Conservation (phyloP, 2,113 vertebrate species). For the Sardina pilchardus region DNA sequence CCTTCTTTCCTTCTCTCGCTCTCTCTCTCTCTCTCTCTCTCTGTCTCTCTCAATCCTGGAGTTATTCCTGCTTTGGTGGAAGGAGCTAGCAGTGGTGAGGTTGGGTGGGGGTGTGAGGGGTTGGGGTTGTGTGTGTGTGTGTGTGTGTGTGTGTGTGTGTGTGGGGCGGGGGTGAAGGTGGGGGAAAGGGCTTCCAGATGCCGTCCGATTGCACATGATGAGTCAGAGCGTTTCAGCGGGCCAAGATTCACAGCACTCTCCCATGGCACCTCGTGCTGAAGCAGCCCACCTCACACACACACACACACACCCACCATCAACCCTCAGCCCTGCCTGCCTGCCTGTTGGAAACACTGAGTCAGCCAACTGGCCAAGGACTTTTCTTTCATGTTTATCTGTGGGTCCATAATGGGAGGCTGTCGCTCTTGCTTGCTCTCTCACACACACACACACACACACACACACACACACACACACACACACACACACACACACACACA, state of each 20-base stretch:
- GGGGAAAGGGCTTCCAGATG: slow-evolving; percentile 42
- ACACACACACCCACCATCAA: neutral
- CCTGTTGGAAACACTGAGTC: slow-evolving; percentile 51
- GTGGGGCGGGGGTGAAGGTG: neutral
- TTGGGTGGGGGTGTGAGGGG: neutral
- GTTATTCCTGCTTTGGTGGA: neutral
- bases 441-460: neutral
- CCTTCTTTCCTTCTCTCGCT: neutral
- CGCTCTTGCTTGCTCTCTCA: neutral
- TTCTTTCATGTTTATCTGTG: slow-evolving; percentile 45
- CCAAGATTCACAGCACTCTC: slow-evolving; percentile 29
- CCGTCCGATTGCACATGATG: slow-evolving; percentile 44
- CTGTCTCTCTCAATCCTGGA: neutral
- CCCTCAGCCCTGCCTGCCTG: neutral
- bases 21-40: neutral
- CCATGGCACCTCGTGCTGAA: neutral
- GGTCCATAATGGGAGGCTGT: slow-evolving; percentile 29
- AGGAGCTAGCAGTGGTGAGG: neutral
- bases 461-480: slow-evolving; percentile 11
- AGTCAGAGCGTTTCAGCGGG: slow-evolving; percentile 27
- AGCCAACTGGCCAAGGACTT: slow-evolving; percentile 34
- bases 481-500: neutral
- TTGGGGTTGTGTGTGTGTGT: too few relatives aligned
- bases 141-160: too few relatives aligned
- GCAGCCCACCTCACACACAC: neutral